A percentile compares a stretch with the other conserved stretches of the same genome.
Evolutionary conservation across 2,888 invertebrate species (phyloP).

Genomic region (Apomyelois bistriatella): DNA sequence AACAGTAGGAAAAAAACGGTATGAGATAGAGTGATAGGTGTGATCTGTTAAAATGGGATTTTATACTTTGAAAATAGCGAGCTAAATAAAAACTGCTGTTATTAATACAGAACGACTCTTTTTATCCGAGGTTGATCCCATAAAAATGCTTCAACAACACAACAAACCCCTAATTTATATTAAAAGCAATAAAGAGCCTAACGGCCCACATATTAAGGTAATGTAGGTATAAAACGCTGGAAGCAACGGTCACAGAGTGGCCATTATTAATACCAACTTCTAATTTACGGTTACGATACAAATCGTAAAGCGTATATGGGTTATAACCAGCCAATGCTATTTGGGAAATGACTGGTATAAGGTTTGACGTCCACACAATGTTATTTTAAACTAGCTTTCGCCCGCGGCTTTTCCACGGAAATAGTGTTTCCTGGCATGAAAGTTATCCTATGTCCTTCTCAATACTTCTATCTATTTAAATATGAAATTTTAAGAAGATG

Average conservation of each 20-base stretch:
- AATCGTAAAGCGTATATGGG: slow-evolving; percentile 29
- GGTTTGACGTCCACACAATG: background rate
- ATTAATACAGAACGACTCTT: no score
- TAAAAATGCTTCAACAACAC: background rate
- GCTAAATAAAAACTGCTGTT: no score
- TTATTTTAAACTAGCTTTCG: no score
- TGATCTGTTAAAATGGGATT: no score
- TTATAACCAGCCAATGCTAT: slow-evolving; percentile 37
- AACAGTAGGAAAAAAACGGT: no score
- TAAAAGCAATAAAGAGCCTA: slow-evolving; percentile 4
- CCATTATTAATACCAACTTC: slow-evolving; percentile 33
- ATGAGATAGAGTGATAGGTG: no score
- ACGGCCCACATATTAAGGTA: slow-evolving; percentile 7
- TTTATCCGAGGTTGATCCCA: background rate
- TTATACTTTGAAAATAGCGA: no score
- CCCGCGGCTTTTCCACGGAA: no score
- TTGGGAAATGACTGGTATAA: slow-evolving; percentile 18
- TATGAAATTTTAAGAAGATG: no score
- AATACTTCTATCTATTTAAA: no score
- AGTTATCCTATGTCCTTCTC: no score
- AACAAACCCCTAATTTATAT: slow-evolving; percentile 5
- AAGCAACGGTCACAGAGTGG: slow-evolving; percentile 15
- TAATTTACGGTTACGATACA: slow-evolving; percentile 34
- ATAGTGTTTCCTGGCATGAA: no score
- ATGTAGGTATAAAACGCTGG: slow-evolving; percentile 4